These are phyloP conservation scores for Oncorhynchus keta DNA, from an alignment of 2,113 vertebrate genomes.

Conservation along the genomic window DNA sequence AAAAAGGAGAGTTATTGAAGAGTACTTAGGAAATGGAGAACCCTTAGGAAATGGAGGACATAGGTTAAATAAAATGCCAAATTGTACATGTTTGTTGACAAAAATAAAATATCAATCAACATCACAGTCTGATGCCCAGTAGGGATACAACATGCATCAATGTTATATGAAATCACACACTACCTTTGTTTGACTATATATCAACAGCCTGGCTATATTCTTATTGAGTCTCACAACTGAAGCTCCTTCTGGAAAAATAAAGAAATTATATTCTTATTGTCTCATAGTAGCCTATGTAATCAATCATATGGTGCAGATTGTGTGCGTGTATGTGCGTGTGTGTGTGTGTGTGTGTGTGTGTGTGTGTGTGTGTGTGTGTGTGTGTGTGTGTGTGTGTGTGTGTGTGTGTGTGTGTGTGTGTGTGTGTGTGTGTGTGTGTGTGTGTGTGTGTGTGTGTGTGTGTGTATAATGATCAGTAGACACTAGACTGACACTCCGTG, in stretches of 20 bases:
- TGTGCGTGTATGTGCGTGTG: background rate
- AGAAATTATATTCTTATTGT: background rate
- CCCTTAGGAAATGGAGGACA: no score
- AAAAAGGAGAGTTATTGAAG: no score
- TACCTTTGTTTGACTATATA: background rate
- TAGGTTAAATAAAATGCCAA: no score
- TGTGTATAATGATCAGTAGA: slow-evolving; percentile 26
- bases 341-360: background rate
- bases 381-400: background rate
- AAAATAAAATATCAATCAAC: background rate
- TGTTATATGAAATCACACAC: no score
- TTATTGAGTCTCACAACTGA: background rate
- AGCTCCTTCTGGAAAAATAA: no score
- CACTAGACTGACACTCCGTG: slow-evolving; percentile 66
- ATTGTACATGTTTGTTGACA: no score
- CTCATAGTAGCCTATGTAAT: background rate
- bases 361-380: no score
- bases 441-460: background rate
- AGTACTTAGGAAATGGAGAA: no score
- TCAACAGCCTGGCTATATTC: background rate
- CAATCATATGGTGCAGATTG: background rate
- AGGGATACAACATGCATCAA: no score
- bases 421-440: slow-evolving; percentile 7
- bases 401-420: background rate
- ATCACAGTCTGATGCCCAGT: background rate